Conservation (phyloP, 2,888 invertebrate genomes). For the Caenorhabditis sulstoni region DNA sequence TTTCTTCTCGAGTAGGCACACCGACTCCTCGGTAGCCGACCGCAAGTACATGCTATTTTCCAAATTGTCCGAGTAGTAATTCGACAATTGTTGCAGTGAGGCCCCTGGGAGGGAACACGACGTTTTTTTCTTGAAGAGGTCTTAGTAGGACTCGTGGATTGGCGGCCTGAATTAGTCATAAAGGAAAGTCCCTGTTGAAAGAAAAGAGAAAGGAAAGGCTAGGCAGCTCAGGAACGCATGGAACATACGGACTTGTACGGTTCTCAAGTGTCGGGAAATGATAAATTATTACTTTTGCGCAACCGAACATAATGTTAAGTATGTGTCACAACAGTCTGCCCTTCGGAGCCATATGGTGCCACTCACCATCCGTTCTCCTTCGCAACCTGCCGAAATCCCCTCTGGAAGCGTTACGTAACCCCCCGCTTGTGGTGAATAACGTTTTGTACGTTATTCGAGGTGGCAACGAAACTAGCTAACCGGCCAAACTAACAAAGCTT, state of each 20-base stretch:
- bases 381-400: conserved; percentile 21
- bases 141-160: not conserved
- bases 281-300: conserved; percentile 61
- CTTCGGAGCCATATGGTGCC: conserved; percentile 34
- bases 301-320: conserved; percentile 61
- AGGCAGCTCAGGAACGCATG: conserved; percentile 11
- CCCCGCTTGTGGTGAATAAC: conserved; percentile 2
- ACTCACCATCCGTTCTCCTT: conserved; percentile 27
- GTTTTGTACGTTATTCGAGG: conserved; percentile 1
- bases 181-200: conserved; percentile 9
- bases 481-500: conserved; percentile 52
- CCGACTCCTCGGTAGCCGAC: conserved; percentile 10
- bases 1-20: conserved; percentile 48
- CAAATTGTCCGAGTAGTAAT: conserved; percentile 52
- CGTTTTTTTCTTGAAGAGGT: conserved; percentile 7
- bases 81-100: conserved; percentile 48
- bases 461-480: conserved; percentile 24
- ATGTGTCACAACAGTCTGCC: conserved; percentile 54
- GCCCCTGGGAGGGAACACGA: not conserved
- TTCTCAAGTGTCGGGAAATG: conserved; percentile 52
- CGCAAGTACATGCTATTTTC: conserved; percentile 42
- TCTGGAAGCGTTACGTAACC: conserved; percentile 24
- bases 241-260: conserved; percentile 37
- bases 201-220: conserved; percentile 6
- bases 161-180: conserved; percentile 38